phyloP scores from a whole-genome alignment of 2,888 invertebrate genomes.

The Monoplex corrugatus region DNA sequence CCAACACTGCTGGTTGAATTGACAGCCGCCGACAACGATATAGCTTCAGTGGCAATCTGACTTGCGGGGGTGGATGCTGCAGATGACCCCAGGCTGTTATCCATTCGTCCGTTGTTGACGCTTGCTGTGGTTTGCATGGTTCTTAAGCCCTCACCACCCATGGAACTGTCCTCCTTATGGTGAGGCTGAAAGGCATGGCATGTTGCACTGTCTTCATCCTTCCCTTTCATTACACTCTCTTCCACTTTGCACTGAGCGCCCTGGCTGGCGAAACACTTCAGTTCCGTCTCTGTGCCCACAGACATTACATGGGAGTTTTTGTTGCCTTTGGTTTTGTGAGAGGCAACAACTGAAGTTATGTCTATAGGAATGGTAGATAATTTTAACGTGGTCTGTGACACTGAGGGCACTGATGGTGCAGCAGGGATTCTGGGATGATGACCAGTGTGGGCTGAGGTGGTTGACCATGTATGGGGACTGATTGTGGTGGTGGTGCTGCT shows the following conservation, averaged over 20 bases:
- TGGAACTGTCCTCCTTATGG: background rate
- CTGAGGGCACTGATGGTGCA: background rate
- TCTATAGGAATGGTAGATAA: background rate
- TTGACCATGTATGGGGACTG: background rate
- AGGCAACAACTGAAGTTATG: background rate
- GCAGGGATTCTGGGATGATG: background rate
- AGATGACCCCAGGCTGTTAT: too few species aligned
- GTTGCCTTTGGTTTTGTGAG: background rate
- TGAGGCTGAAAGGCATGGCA: background rate
- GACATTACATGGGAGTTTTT: constrained; percentile 31
- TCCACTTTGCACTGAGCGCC: constrained; percentile 38
- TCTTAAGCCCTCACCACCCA: background rate
- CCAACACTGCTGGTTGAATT: too few species aligned
- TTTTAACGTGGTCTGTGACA: background rate
- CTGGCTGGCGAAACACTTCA: constrained; percentile 35
- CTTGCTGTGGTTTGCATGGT: too few species aligned
- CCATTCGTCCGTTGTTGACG: too few species aligned
- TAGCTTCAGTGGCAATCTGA: too few species aligned
- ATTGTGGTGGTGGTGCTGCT: background rate
- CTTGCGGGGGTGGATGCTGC: too few species aligned
- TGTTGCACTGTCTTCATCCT: too few species aligned
- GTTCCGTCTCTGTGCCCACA: constrained; percentile 43
- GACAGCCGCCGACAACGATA: too few species aligned
- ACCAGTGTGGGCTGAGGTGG: background rate
- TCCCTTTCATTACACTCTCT: background rate